Evolutionary conservation across 2,888 invertebrate species (phyloP), one percentile per base, ranked within the genome.

Genomic region (Leptogaster cylindrica): DNA sequence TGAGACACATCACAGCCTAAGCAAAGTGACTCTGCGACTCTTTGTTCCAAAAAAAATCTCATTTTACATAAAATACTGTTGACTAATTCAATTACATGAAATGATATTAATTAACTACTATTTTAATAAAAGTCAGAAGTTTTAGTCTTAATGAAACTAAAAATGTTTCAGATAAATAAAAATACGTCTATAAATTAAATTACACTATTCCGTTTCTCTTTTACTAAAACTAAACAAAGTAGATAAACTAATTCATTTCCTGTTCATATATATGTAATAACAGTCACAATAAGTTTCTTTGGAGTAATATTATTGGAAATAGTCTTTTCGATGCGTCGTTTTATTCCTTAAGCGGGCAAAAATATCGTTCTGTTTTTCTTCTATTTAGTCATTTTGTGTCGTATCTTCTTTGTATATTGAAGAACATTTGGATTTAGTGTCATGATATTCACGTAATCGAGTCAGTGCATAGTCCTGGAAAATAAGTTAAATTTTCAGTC

Each of bases 391-490:
- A 18, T 31, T 44, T 10, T 61, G 20, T n/a, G 27, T n/a, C 10
- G 28, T n/a, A 10, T 41, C 18, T 27, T 16, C 61, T 12, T 61
- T 61, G 25, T 28, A 41, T 6, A 18, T 2, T 5, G 61, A 14
- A 18, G 14, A 3, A 44, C n/a, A 61, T 8, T 12, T 16, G n/a
- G 41, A 28, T 41, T 65, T 65, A 7, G 65, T 27, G 4, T 20
- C 18, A 8, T 27, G 73, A 74, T 78, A 80, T 72, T 80, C 79
- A 50, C 75, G 72, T 20, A 79, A 74, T 65, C 80, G 75, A 1
- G 75, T 73, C 46, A 76, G 70, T 6, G 77, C 78, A 70, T 80
- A 80, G 58, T 79, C 76, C 80, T 80, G 55, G 1, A 73, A 70
- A 5, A 8, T n/a, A n/a, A n/a, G n/a, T n/a, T n/a, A n/a, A n/a